Percentiles rank a stretch among this genome's conserved stretches.
These are phyloP conservation scores for Panagrolaimus sp. DNA, from an alignment of 1,140 invertebrate species.

Conservation along the genomic window DNA sequence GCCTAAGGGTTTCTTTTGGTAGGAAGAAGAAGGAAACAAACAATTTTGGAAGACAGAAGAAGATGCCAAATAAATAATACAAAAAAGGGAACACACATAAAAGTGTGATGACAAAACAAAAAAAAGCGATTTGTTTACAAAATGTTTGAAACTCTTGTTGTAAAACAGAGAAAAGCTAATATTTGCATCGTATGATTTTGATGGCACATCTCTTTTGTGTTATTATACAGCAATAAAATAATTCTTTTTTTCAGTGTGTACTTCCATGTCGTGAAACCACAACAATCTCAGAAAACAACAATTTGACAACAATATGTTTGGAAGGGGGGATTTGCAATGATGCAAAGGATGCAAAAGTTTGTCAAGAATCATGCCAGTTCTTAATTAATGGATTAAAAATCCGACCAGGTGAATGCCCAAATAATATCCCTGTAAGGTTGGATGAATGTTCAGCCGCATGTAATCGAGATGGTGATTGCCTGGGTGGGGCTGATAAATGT, in stretches of 20 bases:
- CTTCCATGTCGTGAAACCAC: conserved; percentile 34
- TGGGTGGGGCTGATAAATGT: conserved; percentile 31
- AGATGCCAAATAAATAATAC: too few relatives aligned
- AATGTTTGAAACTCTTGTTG: conserved; percentile 21
- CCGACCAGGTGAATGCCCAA: conserved; percentile 46
- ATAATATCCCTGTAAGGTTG: conserved; percentile 7
- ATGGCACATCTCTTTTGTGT: background rate
- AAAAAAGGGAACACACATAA: background rate
- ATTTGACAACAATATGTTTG: conserved; percentile 9
- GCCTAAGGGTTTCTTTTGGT: too few relatives aligned
- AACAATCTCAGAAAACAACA: conserved; percentile 31
- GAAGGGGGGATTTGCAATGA: background rate
- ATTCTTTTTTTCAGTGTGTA: conserved; percentile 29
- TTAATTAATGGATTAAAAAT: conserved; percentile 33
- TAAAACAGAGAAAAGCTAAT: background rate
- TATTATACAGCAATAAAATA: background rate
- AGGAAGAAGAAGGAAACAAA: too few relatives aligned
- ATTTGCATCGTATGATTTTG: background rate
- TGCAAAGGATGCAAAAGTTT: conserved; percentile 23
- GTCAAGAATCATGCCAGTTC: conserved; percentile 47
- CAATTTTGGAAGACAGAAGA: too few relatives aligned
- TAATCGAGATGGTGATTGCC: conserved; percentile 46
- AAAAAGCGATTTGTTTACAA: conserved; percentile 21
- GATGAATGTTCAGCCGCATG: conserved; percentile 50
- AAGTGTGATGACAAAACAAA: conserved; percentile 10